Evolutionary conservation across 1,140 invertebrate species (phyloP).

Genomic region (Aphelenchoides besseyi): DNA sequence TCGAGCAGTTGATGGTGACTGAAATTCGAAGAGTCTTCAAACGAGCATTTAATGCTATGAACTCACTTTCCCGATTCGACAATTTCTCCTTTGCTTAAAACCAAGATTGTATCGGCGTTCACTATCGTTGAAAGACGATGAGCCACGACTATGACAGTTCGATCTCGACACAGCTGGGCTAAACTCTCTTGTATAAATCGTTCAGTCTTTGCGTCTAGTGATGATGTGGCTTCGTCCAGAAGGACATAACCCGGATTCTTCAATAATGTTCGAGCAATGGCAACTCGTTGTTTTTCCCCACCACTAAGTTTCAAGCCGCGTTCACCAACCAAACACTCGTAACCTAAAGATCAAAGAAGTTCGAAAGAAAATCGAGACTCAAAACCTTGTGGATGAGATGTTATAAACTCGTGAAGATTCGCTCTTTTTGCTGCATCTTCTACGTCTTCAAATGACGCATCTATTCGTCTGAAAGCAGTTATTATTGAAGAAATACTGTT

Average conservation of each 20-base stretch:
- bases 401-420: constrained; percentile 86
- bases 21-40: constrained; percentile 13
- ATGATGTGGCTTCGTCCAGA: constrained; percentile 73
- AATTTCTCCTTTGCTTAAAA: constrained; percentile 49
- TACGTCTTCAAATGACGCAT: constrained; percentile 76
- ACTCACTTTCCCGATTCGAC: constrained; percentile 52
- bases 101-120: constrained; percentile 50
- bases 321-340: constrained; percentile 66
- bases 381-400: constrained; percentile 77
- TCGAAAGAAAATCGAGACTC: constrained; percentile 6
- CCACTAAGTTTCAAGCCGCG: constrained; percentile 69
- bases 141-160: constrained; percentile 42
- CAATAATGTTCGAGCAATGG: constrained; percentile 82
- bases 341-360: constrained; percentile 54
- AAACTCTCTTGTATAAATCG: constrained; percentile 65
- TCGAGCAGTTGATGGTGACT: constrained; percentile 42
- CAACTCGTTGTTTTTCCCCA: constrained; percentile 87
- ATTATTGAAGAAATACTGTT: too few relatives aligned
- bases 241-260: constrained; percentile 81
- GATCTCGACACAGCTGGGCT: constrained; percentile 22
- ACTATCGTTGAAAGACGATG: constrained; percentile 53
- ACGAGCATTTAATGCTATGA: constrained; percentile 8
- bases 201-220: constrained; percentile 63
- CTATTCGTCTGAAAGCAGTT: too few relatives aligned
- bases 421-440: constrained; percentile 82